Base-by-base conservation (phyloP, 2,797 vertebrate species). In the Leptodactylus fallax region DNA sequence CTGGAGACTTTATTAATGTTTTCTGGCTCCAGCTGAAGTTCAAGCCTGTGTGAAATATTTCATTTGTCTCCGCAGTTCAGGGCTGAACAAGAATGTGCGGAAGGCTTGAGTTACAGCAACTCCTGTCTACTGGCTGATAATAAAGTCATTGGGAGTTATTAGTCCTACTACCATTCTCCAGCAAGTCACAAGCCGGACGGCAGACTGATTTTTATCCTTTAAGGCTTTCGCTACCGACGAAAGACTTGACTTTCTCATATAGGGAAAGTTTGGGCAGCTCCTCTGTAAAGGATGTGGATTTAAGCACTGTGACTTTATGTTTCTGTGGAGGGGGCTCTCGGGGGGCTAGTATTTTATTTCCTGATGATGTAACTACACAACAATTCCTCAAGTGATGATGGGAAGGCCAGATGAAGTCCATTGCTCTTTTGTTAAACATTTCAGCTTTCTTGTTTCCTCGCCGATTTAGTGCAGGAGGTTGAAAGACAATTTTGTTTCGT, bases 361-460 rank as follows among this genome's bases (percentile, higher is more conserved):
- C 93, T 94, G 94, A 93, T 96, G 96, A 96, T 95, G 95, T 96
- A 95, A 96, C 94, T 94, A 93, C 93, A 91, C 94, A 96, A 95
- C 94, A 94, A 95, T 96, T 94, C 92, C 94, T 92, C 86, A 92
- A 94, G 93, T 95, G 93, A 93, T 95, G 95, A 96, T 95, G 95
- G 94, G 93, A 95, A 96, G 94, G 94, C 94, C 95, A 96, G 94
- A 95, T 94, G 93, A 95, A 94, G 94, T 93, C 91, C 90, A 85
- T 91, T 85, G 80, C 90, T 90, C 81, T 90, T 82, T 78, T 90
- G 93, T 91, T 87, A 89, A 92, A 88, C 67, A 88, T 12, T 88
- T 92, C 79, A 71, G 27, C 91, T 90, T 83, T 93, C 92, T 92
- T 90, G 14, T 0, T 77, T 77, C 71, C 58, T 65, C 16, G 19